Conservation (phyloP, 2,888 invertebrate genomes). For the Polietes domitor region DNA sequence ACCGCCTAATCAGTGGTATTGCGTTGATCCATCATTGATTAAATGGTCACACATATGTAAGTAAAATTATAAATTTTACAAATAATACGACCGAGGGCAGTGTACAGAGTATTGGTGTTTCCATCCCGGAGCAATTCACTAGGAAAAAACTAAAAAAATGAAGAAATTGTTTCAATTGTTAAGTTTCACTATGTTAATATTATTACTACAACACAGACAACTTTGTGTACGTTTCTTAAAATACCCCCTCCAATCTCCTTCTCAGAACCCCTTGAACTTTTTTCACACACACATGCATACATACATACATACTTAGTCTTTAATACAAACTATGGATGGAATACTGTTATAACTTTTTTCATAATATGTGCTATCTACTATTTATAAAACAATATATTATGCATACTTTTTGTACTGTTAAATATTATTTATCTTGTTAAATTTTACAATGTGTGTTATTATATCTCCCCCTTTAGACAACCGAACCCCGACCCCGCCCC, state of each 20-base stretch:
- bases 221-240: not conserved
- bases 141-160: conserved; percentile 9
- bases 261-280: not conserved
- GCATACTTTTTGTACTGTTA: conserved; percentile 30
- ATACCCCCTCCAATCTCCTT: not conserved
- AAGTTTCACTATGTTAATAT: conserved; percentile 34
- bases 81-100: not conserved
- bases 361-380: conserved; percentile 15
- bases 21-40: not conserved
- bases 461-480: not conserved
- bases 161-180: conserved; percentile 33
- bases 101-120: not conserved
- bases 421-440: conserved; percentile 30
- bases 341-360: conserved; percentile 24
- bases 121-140: conserved; percentile 1
- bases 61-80: conserved; percentile 4
- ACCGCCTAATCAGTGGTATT: no score
- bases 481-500: not conserved
- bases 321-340: conserved; percentile 28
- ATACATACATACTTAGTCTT: conserved; percentile 13
- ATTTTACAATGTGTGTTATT: conserved; percentile 13
- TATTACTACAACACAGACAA: conserved; percentile 9
- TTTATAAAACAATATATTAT: conserved; percentile 1
- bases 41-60: not conserved
- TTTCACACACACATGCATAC: no score